Evolutionary conservation across 2,113 vertebrate species (phyloP).

Genomic region (Canis aureus): DNA sequence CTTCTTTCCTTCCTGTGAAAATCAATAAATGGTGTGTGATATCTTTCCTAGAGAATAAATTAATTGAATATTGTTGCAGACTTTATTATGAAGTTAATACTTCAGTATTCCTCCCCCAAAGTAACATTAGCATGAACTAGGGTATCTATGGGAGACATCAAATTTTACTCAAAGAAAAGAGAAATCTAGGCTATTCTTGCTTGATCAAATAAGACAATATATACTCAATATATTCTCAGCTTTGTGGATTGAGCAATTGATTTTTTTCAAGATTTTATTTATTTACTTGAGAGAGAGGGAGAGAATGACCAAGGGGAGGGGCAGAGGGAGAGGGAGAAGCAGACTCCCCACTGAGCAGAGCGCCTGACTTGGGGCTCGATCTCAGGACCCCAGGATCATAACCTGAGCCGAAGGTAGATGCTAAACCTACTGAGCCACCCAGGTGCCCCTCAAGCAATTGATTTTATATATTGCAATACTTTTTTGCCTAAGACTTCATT

Average conservation of each 20-base stretch:
- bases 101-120: neutral
- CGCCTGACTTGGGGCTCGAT: no score
- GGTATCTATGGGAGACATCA: neutral
- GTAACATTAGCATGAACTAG: neutral
- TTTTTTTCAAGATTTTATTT: neutral
- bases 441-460: neutral
- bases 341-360: no score
- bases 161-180: neutral
- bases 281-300: no score
- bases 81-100: neutral
- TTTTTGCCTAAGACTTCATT: neutral
- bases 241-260: neutral
- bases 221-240: neutral
- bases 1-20: constrained; percentile 10
- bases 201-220: neutral
- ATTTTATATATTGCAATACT: neutral
- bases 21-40: neutral
- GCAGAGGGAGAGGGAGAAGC: no score
- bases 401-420: no score
- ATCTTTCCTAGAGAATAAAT: neutral
- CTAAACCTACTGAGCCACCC: no score
- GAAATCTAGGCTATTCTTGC: neutral
- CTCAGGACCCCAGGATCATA: no score
- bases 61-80: neutral
- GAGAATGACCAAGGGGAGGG: no score